These are phyloP conservation scores for Thalassophryne amazonica DNA, from an alignment of 2,797 vertebrate species.

Conservation along the genomic window DNA sequence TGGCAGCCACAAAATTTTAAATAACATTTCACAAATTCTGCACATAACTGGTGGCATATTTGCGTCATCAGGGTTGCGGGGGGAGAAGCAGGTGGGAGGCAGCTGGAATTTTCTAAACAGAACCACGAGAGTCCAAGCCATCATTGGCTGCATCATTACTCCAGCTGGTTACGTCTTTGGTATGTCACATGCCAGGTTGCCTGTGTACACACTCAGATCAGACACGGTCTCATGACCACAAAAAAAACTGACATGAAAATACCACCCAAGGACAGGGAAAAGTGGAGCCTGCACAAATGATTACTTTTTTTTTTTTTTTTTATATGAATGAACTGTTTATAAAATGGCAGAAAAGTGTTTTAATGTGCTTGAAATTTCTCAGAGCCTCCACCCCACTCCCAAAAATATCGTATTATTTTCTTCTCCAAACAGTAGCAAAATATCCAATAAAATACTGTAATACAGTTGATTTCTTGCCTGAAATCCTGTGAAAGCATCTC, in stretches of 20 bases:
- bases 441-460: too few species aligned
- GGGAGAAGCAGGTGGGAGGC: constrained; percentile 52
- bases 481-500: too few species aligned
- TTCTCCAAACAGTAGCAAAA: too few species aligned
- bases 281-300: too few species aligned
- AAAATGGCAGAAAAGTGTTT: too few species aligned
- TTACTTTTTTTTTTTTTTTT: too few species aligned
- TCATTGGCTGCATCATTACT: constrained; percentile 56
- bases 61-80: constrained; percentile 61
- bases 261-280: too few species aligned
- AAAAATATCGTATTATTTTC: too few species aligned
- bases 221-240: constrained; percentile 64
- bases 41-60: constrained; percentile 71
- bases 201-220: constrained; percentile 50
- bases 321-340: too few species aligned
- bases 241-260: constrained; percentile 55
- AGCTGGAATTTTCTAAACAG: constrained; percentile 69
- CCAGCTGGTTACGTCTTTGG: constrained; percentile 66
- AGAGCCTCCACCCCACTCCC: too few species aligned
- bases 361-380: too few species aligned
- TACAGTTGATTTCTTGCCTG: too few species aligned
- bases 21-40: constrained; percentile 76
- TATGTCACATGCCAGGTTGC: constrained; percentile 66
- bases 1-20: constrained; percentile 60
- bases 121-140: constrained; percentile 52